Evolutionary conservation across 1,140 invertebrate species (phyloP).

Genomic region (Hyles vespertilio): DNA sequence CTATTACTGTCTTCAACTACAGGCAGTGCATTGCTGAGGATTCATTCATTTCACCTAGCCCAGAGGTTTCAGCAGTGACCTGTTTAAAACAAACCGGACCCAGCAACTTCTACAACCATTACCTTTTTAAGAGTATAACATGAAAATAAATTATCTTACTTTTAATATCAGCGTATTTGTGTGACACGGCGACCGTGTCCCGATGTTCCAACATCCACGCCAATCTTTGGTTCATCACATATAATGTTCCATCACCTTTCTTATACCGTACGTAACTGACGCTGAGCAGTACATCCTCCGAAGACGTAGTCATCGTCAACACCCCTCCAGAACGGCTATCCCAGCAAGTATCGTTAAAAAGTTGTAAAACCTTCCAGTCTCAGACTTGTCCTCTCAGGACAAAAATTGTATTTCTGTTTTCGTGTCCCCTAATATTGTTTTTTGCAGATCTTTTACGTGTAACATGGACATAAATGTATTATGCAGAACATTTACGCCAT

Average conservation of each 20-base stretch:
- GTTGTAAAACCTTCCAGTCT: constrained; percentile 14
- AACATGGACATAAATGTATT: constrained; percentile 5
- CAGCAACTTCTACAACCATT: no score
- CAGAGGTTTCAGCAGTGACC: no score
- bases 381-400: constrained; percentile 9
- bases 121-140: neutral
- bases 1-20: no score
- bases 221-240: constrained; percentile 95
- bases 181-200: constrained; percentile 93
- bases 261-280: constrained; percentile 95
- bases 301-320: constrained; percentile 83
- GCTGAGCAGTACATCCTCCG: constrained; percentile 95
- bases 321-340: constrained; percentile 2
- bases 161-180: constrained; percentile 97
- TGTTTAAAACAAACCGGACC: no score
- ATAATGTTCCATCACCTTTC: constrained; percentile 96
- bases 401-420: constrained; percentile 4
- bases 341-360: constrained; percentile 23
- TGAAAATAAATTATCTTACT: constrained; percentile 77
- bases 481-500: constrained; percentile 13
- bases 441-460: no score
- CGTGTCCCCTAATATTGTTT: neutral
- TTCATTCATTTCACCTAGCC: no score
- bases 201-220: constrained; percentile 96
- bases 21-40: no score